A percentile compares a stretch with the other conserved stretches of the same genome.
phyloP scores from a whole-genome alignment of 92 coral and sea anemone genomes.

The Hydrozoanthus gracilis region DNA sequence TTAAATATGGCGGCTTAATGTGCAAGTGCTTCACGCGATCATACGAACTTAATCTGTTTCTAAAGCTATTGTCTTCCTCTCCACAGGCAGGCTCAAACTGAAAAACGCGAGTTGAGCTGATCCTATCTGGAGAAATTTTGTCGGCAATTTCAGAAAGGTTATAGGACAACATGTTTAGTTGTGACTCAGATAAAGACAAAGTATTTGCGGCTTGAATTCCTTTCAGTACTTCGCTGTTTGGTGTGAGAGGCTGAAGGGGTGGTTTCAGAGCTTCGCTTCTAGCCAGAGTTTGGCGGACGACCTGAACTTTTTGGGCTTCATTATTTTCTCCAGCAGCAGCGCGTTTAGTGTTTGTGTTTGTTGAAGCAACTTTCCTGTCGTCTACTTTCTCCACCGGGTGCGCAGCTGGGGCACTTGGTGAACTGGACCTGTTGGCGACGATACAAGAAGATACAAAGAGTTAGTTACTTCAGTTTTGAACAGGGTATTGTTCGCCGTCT shows the following conservation, averaged over 20 bases:
- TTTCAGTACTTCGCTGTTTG: conserved; percentile 30
- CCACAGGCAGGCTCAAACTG: conserved; percentile 33
- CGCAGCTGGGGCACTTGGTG: conserved; percentile 8
- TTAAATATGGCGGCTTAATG: conserved; percentile 73
- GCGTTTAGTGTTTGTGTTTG: neutral
- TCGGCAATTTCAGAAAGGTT: conserved; percentile 86
- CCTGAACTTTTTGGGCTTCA: neutral
- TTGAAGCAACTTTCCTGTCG: neutral
- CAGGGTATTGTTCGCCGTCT: no score
- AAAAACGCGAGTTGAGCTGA: conserved; percentile 44
- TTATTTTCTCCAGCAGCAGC: neutral
- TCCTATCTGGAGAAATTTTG: conserved; percentile 69
- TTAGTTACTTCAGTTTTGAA: neutral
- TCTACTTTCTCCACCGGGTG: neutral
- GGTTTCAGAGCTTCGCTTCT: neutral
- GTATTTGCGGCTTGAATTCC: conserved; percentile 44
- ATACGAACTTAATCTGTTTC: conserved; percentile 38
- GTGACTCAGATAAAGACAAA: conserved; percentile 67
- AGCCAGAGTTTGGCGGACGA: conserved; percentile 10
- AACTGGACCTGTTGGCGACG: neutral
- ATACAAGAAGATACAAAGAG: neutral
- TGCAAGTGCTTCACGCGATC: conserved; percentile 41
- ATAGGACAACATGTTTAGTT: conserved; percentile 72
- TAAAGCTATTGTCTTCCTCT: neutral
- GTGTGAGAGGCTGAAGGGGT: conserved; percentile 32